Evolutionary conservation across 2,797 vertebrate genomes (phyloP).

Genomic region (Diglossa cyanea): DNA sequence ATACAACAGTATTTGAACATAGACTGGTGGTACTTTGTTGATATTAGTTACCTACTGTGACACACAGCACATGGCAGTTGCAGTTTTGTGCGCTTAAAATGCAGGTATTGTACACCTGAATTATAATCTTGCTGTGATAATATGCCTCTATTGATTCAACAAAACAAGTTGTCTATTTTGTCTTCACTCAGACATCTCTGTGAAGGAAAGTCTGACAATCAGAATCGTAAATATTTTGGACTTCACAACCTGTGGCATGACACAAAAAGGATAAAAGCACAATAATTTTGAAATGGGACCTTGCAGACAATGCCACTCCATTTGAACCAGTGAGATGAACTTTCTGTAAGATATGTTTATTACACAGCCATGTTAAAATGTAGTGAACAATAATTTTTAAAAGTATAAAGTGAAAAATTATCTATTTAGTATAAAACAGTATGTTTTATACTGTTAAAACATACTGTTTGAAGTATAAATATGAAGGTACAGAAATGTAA

Average conservation of each 20-base stretch:
- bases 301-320: constrained; percentile 41
- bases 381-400: not conserved
- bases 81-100: constrained; percentile 62
- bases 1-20: constrained; percentile 53
- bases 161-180: constrained; percentile 75
- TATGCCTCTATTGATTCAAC: constrained; percentile 76
- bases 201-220: constrained; percentile 72
- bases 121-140: constrained; percentile 83
- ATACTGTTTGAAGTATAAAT: not conserved
- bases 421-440: not conserved
- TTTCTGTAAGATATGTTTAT: constrained; percentile 25
- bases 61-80: constrained; percentile 63
- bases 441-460: not conserved
- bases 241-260: constrained; percentile 69
- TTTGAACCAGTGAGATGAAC: constrained; percentile 56
- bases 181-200: constrained; percentile 59
- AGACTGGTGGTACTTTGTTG: constrained; percentile 64
- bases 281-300: constrained; percentile 71
- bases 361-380: constrained; percentile 30
- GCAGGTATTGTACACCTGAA: constrained; percentile 80
- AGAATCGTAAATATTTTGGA: constrained; percentile 77
- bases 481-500: not conserved
- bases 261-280: constrained; percentile 54
- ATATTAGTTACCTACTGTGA: constrained; percentile 76
- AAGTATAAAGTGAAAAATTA: not conserved